phyloP scores from a whole-genome alignment of 2,888 invertebrate genomes.

The Tipula unca region DNA sequence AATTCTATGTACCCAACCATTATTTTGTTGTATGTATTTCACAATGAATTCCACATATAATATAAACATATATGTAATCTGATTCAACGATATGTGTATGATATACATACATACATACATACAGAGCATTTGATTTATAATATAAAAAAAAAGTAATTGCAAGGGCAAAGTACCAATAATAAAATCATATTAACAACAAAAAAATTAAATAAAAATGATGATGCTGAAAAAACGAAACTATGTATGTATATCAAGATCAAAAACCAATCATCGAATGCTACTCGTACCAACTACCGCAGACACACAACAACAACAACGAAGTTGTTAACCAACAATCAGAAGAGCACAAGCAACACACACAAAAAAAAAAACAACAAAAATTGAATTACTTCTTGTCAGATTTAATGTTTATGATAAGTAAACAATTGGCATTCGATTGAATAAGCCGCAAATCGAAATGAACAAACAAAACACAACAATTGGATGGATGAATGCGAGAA shows the following conservation, averaged over 20 bases:
- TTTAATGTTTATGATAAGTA: constrained; percentile 8
- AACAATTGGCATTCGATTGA: constrained; percentile 8
- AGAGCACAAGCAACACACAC: no score
- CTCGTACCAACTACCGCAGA: not conserved
- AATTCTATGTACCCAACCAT: not conserved
- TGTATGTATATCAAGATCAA: not conserved
- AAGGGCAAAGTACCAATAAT: constrained; percentile 14
- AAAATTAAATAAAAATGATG: not conserved
- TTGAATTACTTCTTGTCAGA: not conserved
- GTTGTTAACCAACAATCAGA: not conserved
- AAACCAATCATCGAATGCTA: constrained; percentile 8
- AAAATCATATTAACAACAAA: not conserved
- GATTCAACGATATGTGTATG: not conserved
- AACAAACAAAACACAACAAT: not conserved
- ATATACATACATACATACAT: not conserved
- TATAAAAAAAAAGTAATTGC: not conserved
- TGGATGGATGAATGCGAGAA: not conserved
- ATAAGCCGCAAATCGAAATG: not conserved
- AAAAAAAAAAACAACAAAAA: not conserved
- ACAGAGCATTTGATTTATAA: not conserved
- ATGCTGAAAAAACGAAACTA: not conserved
- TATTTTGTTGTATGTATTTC: not conserved
- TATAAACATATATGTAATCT: no score
- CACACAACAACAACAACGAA: not conserved
- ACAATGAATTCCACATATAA: not conserved